Conservation (phyloP, 2,888 invertebrate species). For the Parnassius orleans region DNA sequence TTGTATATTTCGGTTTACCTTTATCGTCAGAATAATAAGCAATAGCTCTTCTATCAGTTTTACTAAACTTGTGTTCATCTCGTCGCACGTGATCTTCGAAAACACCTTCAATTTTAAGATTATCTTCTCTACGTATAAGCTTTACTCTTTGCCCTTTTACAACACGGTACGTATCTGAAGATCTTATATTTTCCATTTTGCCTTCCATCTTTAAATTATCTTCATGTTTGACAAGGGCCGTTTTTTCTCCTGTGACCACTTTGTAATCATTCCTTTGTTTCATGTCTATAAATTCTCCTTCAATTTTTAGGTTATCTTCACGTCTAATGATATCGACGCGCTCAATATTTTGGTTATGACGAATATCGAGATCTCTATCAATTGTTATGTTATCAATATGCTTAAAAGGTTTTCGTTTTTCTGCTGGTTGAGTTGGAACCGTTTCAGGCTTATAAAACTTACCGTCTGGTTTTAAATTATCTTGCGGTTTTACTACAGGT, state of each 20-base stretch:
- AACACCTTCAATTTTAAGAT: constrained; percentile 84
- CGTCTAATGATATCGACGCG: constrained; percentile 81
- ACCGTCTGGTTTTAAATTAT: constrained; percentile 83
- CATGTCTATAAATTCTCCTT: constrained; percentile 81
- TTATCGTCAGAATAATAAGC: constrained; percentile 76
- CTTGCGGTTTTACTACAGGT: constrained; percentile 81
- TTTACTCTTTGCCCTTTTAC: constrained; percentile 80
- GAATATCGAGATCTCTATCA: constrained; percentile 61
- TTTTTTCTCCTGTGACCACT: constrained; percentile 71
- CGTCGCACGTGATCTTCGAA: constrained; percentile 78
- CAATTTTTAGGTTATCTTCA: constrained; percentile 83
- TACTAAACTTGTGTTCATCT: constrained; percentile 80
- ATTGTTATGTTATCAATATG: constrained; percentile 82
- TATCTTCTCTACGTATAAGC: constrained; percentile 76
- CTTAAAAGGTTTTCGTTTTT: constrained; percentile 78
- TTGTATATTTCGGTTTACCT: constrained; percentile 42
- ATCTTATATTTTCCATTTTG: constrained; percentile 76
- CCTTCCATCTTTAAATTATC: constrained; percentile 85
- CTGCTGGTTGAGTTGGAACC: constrained; percentile 74
- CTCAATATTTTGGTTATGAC: constrained; percentile 72
- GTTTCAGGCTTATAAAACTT: constrained; percentile 77
- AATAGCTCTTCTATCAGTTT: constrained; percentile 80
- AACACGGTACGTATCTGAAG: constrained; percentile 78
- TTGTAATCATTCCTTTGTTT: constrained; percentile 80
- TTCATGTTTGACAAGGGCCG: constrained; percentile 77